phyloP scores from a whole-genome alignment of 2,888 invertebrate genomes.

The Mallateleia sp. region DNA sequence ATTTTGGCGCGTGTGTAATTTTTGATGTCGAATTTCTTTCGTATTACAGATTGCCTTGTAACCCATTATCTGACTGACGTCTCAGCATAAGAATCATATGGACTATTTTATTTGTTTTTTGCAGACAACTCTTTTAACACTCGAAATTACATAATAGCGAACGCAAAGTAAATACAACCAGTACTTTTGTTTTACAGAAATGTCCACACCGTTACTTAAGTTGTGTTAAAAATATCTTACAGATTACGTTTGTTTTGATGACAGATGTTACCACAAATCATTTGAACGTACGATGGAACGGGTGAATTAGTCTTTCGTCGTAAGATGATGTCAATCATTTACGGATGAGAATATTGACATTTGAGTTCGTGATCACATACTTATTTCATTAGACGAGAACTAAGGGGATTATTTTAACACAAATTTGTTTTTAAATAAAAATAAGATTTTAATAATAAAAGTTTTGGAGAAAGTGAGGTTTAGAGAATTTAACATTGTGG shows the following conservation, averaged over 20 bases:
- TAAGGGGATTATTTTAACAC: no score
- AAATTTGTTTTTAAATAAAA: no score
- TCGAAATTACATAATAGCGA: conserved; percentile 30
- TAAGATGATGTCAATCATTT: conserved; percentile 29
- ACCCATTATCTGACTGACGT: conserved; percentile 34
- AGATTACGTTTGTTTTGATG: conserved; percentile 53
- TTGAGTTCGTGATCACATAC: conserved; percentile 30
- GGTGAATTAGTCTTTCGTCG: conserved; percentile 25
- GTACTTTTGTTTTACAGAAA: conserved; percentile 49
- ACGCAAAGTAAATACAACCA: conserved; percentile 18
- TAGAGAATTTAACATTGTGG: no score
- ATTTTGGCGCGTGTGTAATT: no score
- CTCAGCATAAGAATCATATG: conserved; percentile 18
- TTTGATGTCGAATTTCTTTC: no score
- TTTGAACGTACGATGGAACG: conserved; percentile 30
- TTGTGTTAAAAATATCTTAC: conserved; percentile 50
- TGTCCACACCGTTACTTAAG: conserved; percentile 45
- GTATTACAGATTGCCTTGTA: not conserved
- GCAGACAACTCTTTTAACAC: not conserved
- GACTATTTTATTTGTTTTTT: conserved; percentile 35
- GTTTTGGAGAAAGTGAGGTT: no score
- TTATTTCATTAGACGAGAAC: no score
- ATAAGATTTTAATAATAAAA: no score
- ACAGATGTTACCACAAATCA: conserved; percentile 60
- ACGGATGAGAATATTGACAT: conserved; percentile 31